phyloP scores from a whole-genome alignment of 2,113 vertebrate genomes.

The Telmatochromis bifrenatus region DNA sequence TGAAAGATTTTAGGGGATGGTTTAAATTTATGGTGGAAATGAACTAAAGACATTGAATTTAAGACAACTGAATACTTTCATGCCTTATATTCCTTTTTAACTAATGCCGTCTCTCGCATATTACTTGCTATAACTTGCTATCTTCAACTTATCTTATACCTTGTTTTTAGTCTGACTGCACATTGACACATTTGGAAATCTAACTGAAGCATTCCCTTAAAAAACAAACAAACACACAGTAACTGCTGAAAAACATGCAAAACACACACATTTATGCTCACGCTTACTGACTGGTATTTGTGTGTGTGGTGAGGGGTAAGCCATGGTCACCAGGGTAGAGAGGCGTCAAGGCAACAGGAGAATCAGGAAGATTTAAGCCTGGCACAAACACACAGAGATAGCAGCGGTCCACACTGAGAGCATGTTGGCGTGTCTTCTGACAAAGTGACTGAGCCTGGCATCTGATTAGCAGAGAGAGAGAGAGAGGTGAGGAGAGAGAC shows the following conservation, averaged over 20 bases:
- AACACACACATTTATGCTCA: neutral
- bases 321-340: constrained; percentile 20
- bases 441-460: constrained; percentile 35
- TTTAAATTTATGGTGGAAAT: neutral
- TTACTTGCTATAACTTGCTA: too few relatives aligned
- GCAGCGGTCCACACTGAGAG: constrained; percentile 39
- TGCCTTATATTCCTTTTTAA: neutral
- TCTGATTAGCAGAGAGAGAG: constrained; percentile 21
- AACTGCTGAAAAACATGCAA: neutral
- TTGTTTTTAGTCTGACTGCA: neutral
- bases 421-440: constrained; percentile 53
- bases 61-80: neutral
- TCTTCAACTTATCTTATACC: neutral
- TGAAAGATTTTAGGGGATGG: neutral
- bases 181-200: neutral
- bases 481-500: neutral
- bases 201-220: neutral
- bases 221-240: neutral
- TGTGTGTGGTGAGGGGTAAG: neutral
- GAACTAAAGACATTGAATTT: neutral
- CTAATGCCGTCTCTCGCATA: neutral
- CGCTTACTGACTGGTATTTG: neutral
- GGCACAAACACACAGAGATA: constrained; percentile 43
- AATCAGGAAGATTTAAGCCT: constrained; percentile 38
- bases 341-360: constrained; percentile 41